Evolutionary conservation across 1,140 invertebrate genomes (phyloP).

Genomic region (Aethina tumida): DNA sequence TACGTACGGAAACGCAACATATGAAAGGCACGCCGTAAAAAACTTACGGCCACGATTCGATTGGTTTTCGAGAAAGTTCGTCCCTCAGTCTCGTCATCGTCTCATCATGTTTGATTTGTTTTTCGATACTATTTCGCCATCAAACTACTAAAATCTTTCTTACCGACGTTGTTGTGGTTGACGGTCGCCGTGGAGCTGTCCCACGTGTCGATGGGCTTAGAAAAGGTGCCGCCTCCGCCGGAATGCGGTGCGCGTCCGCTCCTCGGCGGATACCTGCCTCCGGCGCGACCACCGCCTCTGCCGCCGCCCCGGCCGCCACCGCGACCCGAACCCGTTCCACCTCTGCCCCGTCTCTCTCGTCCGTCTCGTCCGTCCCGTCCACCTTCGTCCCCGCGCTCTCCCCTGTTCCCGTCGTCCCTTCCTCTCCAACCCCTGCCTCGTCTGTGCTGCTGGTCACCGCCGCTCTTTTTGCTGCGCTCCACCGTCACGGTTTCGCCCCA

Average conservation of each 20-base stretch:
- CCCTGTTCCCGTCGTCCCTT: conserved; percentile 25
- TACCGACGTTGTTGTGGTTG: conserved; percentile 19
- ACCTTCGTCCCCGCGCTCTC: conserved; percentile 25
- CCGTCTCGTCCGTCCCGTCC: conserved; percentile 25
- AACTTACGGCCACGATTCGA: no score
- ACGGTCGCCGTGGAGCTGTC: conserved; percentile 25
- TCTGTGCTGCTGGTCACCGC: conserved; percentile 14
- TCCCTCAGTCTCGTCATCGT: background rate
- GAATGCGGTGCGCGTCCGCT: no score
- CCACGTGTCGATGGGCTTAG: conserved; percentile 40
- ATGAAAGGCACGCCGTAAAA: no score
- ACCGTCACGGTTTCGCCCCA: conserved; percentile 37
- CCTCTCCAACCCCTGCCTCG: conserved; percentile 31
- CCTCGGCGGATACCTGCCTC: conserved; percentile 30
- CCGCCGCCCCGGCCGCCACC: conserved; percentile 43
- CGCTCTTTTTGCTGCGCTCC: conserved; percentile 17
- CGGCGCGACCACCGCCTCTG: conserved; percentile 44
- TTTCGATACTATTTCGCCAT: no score
- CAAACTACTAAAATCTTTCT: background rate
- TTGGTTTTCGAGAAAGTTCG: no score
- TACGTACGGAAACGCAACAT: no score
- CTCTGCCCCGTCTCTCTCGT: conserved; percentile 35
- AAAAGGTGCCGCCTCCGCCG: conserved; percentile 28
- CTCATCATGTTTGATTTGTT: conserved; percentile 1
- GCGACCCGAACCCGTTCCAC: conserved; percentile 45